Evolutionary conservation across 2,113 vertebrate species (phyloP).

Genomic region (Sinocyclocheilus rhinocerous): DNA sequence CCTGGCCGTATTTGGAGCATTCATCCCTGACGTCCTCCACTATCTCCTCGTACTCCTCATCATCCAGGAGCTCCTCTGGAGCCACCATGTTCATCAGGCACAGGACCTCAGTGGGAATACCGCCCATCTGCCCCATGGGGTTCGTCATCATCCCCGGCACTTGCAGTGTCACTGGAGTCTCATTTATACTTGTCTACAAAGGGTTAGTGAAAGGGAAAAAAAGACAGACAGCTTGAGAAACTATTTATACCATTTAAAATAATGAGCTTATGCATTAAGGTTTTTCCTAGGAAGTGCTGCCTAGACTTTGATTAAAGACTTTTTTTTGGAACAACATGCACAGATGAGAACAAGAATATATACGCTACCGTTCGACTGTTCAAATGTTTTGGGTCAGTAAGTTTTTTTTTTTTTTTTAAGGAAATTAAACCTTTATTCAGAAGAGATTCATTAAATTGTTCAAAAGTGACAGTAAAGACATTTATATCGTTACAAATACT

Average conservation of each 20-base stretch:
- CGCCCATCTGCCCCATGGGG: constrained; percentile 87
- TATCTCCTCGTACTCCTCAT: constrained; percentile 92
- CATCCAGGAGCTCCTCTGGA: constrained; percentile 88
- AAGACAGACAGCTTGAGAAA: background rate
- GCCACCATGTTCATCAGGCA: constrained; percentile 97
- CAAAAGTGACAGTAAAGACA: too few species aligned
- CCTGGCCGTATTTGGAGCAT: constrained; percentile 91
- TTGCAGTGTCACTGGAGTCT: constrained; percentile 92
- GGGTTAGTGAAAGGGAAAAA: background rate
- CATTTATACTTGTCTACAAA: constrained; percentile 88
- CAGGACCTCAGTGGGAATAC: constrained; percentile 88
- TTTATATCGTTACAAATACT: too few species aligned
- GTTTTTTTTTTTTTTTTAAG: too few species aligned
- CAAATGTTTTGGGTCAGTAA: too few species aligned
- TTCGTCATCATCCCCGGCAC: constrained; percentile 90
- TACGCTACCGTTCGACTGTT: background rate
- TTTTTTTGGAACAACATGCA: background rate
- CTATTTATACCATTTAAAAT: background rate
- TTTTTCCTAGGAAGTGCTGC: background rate
- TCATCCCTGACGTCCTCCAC: constrained; percentile 90
- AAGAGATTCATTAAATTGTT: too few species aligned
- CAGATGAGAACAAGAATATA: background rate
- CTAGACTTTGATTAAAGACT: background rate
- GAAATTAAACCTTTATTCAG: too few species aligned
- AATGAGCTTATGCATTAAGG: background rate